Conservation (phyloP, 2,113 vertebrate species). For the Pomatorhinus ruficollis region DNA sequence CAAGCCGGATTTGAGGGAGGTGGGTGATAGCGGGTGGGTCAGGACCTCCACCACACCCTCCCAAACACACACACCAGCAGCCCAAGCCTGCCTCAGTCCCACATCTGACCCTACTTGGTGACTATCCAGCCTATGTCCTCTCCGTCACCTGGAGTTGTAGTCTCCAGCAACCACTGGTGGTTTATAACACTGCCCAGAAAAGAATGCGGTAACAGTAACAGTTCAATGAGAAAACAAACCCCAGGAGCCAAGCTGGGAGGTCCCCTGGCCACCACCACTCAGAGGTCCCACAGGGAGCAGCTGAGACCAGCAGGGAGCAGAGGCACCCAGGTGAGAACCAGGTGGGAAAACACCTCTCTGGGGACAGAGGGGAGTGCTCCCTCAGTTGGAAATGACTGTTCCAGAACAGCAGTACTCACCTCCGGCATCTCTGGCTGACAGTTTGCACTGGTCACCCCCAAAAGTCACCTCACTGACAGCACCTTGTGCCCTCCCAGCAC, state of each 20-base stretch:
- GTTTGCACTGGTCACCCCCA: neutral
- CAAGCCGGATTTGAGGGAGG: accelerated
- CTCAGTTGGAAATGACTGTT: neutral
- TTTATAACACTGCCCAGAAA: neutral
- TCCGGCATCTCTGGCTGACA: neutral
- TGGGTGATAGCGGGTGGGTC: neutral
- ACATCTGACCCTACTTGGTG: neutral
- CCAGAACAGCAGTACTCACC: neutral
- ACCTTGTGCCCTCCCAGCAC: neutral
- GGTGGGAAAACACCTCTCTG: neutral
- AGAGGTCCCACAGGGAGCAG: neutral
- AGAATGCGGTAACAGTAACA: neutral
- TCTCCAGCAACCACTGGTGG: neutral
- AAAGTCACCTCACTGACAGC: neutral
- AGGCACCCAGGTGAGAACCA: accelerated
- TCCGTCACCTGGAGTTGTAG: neutral
- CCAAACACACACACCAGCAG: neutral
- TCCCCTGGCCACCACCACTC: neutral
- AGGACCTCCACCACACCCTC: neutral
- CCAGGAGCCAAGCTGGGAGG: neutral
- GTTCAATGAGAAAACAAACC: neutral
- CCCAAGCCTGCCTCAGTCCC: neutral
- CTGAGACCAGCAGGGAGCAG: neutral
- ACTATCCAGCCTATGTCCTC: neutral
- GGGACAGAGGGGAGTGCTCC: neutral